Evolutionary conservation across 2,113 vertebrate species (phyloP), one percentile per base, ranked within the genome.

Genomic region (Megaleporinus macrocephalus): DNA sequence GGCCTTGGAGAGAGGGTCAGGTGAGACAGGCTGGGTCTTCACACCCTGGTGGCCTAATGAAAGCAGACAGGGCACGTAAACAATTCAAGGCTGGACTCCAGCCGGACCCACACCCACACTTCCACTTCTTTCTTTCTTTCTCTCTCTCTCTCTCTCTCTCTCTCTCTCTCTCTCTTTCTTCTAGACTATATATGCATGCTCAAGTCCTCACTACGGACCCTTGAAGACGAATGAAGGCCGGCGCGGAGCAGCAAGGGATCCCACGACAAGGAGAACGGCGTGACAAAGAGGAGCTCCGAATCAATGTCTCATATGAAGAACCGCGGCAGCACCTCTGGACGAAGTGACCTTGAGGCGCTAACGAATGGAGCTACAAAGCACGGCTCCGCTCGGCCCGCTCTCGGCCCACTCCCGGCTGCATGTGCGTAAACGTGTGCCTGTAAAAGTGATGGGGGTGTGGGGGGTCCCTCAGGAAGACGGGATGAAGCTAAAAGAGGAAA

Each of bases 81-180:
- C 41, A 63, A 29, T 77, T 83, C 81, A 83, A 71, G 75, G 81
- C n/a, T 70, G 62, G 71, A 27, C 41, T 80, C 51, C 11, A 36
- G 11, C 16, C 76, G 55, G 1, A 16, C 33, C 36, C 9, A 63
- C 24, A 22, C 36, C 11, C 55, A 26, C 59, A 77, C 59, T 10
- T 5, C 24, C 36, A 22, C 76, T 41, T 30, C 27, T 66, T 12
- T 66, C 36, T 24, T 24, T 18, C 2, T n/a, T 33, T 36, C 63
- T 36, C 63, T 36, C 63, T 20, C 29, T 18, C 27, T 66, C 63
- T 29, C 24, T 65, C 62, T 14, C 62, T 62, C 59, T 62, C 59
- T 61, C 59, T 61, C 59, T 61, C 59, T 61, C 59, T 61, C 13
- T n/a, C 57, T n/a, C 68, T 41, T 11, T 49, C 47, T 49, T 11